Evolutionary conservation across 1,140 invertebrate species (phyloP).

Genomic region (Neoseiulus cucumeris): DNA sequence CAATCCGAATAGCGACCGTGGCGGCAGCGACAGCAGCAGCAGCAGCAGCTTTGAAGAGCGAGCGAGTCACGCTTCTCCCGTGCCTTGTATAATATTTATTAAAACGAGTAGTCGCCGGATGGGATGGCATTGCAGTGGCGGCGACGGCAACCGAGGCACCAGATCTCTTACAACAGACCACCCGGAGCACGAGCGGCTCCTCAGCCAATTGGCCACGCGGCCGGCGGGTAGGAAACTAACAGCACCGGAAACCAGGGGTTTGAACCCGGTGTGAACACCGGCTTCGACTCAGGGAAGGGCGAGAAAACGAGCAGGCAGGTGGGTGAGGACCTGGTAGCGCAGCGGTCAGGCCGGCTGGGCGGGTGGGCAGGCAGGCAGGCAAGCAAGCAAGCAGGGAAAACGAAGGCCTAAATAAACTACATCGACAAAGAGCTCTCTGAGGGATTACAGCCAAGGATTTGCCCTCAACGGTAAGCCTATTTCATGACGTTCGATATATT

Average conservation of each 20-base stretch:
- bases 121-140: neutral
- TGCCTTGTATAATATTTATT: conserved; percentile 6
- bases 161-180: neutral
- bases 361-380: neutral
- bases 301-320: no score
- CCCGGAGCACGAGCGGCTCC: neutral
- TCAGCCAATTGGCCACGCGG: no score
- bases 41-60: no score
- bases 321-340: no score
- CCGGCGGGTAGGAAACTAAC: no score
- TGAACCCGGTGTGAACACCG: no score
- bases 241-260: no score
- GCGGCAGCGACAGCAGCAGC: no score
- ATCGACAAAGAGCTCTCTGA: conserved; percentile 8
- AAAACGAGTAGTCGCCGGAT: neutral
- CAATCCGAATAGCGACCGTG: no score
- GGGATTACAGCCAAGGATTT: conserved; percentile 11
- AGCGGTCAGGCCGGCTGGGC: no score
- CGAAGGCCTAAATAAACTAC: conserved; percentile 9
- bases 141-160: neutral
- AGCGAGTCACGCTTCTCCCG: neutral
- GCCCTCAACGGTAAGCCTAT: neutral
- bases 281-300: no score
- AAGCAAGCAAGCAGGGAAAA: neutral
- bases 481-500: conserved; percentile 12